These are phyloP conservation scores for Drosophila paranaensis DNA, from an alignment of 2,888 invertebrate genomes.

Conservation along the genomic window DNA sequence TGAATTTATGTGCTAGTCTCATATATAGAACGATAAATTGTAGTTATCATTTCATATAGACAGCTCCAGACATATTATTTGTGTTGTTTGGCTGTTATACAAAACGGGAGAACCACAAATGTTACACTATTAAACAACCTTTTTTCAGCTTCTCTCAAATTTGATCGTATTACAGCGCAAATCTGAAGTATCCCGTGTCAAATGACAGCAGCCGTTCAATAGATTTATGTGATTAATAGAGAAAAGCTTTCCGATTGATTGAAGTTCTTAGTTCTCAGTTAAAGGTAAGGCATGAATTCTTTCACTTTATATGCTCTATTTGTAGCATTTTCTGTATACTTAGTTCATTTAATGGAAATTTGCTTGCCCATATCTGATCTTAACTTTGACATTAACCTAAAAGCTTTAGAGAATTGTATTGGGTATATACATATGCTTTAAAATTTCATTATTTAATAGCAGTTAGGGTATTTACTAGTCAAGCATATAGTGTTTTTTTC, in stretches of 20 bases:
- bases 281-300: neutral
- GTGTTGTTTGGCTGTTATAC: neutral
- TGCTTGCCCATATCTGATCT: too few species aligned
- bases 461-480: neutral
- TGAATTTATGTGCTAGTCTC: neutral
- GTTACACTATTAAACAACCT: neutral
- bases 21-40: too few species aligned
- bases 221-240: neutral
- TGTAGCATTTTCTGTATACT: too few species aligned
- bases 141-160: neutral
- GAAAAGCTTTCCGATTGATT: neutral
- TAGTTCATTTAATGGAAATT: too few species aligned
- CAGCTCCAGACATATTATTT: neutral
- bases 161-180: neutral
- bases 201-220: neutral
- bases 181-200: neutral
- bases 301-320: too few species aligned
- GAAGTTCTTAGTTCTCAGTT: neutral
- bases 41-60: neutral
- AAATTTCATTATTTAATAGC: neutral
- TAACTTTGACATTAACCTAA: too few species aligned
- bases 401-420: too few species aligned
- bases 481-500: neutral
- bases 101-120: conserved; percentile 20
- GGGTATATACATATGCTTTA: too few species aligned